Percentiles rank a stretch among this genome's conserved stretches.
phyloP scores from a whole-genome alignment of 2,888 invertebrate genomes.

The Synergus gifuensis region DNA sequence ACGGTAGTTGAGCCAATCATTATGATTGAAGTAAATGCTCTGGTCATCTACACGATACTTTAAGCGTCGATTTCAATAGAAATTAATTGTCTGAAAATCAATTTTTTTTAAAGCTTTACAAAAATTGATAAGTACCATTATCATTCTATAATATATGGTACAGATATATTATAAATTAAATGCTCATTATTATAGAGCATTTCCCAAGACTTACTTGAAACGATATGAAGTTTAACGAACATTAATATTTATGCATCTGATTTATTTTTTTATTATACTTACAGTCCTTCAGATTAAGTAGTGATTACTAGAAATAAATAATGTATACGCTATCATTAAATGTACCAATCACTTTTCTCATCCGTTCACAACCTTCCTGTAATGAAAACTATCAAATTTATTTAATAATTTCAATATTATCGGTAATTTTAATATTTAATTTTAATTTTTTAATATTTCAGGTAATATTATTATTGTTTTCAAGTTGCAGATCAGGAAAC shows the following conservation, averaged over 20 bases:
- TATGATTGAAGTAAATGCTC: neutral
- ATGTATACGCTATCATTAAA: neutral
- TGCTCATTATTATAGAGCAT: neutral
- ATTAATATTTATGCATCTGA: neutral
- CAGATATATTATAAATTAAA: no score
- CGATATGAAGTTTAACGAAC: slow-evolving; percentile 1
- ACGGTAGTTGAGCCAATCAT: slow-evolving; percentile 31
- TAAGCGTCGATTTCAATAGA: neutral
- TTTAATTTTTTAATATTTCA: no score
- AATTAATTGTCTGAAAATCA: neutral
- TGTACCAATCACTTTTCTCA: no score
- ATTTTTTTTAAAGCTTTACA: no score
- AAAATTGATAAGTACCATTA: no score
- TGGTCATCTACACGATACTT: neutral
- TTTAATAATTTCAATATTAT: no score
- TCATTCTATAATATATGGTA: neutral
- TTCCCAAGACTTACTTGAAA: neutral
- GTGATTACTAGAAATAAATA: slow-evolving; percentile 19
- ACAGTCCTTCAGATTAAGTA: neutral
- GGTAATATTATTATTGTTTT: neutral
- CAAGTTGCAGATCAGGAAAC: neutral
- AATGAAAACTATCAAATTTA: no score
- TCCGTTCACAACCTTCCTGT: no score
- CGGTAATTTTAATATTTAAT: no score
- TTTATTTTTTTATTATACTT: neutral